Conservation (phyloP, 2,113 vertebrate species). For the Microtus ochrogaster region DNA sequence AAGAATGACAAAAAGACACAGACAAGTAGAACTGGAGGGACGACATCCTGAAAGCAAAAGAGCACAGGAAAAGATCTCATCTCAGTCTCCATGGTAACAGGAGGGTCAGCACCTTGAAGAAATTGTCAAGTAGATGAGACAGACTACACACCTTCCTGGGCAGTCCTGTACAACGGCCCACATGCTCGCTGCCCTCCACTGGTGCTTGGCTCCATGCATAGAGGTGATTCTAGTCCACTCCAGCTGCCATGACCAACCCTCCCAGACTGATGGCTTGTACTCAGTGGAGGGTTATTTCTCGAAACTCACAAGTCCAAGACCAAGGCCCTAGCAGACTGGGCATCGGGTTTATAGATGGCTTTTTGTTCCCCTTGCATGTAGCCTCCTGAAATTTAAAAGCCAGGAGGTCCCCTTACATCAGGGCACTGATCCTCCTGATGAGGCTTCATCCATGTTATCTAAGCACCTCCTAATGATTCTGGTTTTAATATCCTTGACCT, state of each 20-base stretch:
- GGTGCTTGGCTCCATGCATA: rapidly evolving
- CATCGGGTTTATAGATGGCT: background rate
- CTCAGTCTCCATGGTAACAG: background rate
- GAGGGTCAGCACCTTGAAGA: background rate
- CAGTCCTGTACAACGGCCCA: background rate
- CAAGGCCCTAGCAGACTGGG: background rate
- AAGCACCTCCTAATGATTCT: background rate
- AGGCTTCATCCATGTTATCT: background rate
- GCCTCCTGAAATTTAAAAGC: background rate
- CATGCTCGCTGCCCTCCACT: background rate
- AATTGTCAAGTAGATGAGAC: background rate
- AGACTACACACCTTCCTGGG: background rate
- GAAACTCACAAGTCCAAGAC: background rate
- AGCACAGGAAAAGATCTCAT: background rate
- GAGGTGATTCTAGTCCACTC: background rate
- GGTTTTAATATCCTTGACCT: background rate
- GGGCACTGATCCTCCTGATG: background rate
- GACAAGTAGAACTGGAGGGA: background rate
- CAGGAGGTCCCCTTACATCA: background rate
- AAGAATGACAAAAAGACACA: background rate
- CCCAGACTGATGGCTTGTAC: background rate
- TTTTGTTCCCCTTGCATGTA: background rate
- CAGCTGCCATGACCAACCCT: background rate
- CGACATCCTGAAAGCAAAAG: background rate
- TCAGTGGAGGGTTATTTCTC: background rate